Conservation (phyloP, 2,888 invertebrate species). For the Hybos culiciformis region DNA sequence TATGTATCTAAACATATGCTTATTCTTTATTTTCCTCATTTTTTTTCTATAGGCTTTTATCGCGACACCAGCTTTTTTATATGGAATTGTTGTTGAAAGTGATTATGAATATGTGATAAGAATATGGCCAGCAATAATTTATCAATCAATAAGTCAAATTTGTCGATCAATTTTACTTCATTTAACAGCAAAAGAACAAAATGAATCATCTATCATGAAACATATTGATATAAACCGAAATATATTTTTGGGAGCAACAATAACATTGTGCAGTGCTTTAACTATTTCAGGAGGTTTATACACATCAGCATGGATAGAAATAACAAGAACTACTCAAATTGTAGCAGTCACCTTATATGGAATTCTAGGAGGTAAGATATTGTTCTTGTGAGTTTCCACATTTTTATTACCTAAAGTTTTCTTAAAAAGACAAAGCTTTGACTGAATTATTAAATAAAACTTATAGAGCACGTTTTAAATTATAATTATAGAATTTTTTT, state of each 20-base stretch:
- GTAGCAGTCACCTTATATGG: slow-evolving; percentile 33
- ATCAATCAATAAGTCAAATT: slow-evolving; percentile 31
- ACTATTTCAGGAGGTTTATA: slow-evolving; percentile 32
- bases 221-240: slow-evolving; percentile 26
- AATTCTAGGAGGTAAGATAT: slow-evolving; percentile 27
- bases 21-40: background rate
- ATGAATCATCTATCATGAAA: slow-evolving; percentile 26
- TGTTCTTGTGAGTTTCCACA: background rate
- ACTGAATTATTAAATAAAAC: background rate
- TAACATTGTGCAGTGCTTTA: slow-evolving; percentile 27
- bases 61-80: slow-evolving; percentile 32
- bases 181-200: slow-evolving; percentile 25
- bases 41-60: slow-evolving; percentile 27
- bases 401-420: background rate
- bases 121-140: slow-evolving; percentile 34
- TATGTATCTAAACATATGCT: background rate
- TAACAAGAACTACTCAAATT: slow-evolving; percentile 29
- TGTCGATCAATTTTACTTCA: slow-evolving; percentile 32
- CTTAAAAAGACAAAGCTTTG: background rate
- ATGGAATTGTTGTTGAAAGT: slow-evolving; percentile 34
- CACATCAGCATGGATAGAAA: slow-evolving; percentile 32
- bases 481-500: background rate
- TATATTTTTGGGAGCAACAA: slow-evolving; percentile 28
- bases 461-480: background rate
- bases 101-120: slow-evolving; percentile 31